Evolutionary conservation across 2,888 invertebrate species (phyloP).

Genomic region (Stenurella melanura): DNA sequence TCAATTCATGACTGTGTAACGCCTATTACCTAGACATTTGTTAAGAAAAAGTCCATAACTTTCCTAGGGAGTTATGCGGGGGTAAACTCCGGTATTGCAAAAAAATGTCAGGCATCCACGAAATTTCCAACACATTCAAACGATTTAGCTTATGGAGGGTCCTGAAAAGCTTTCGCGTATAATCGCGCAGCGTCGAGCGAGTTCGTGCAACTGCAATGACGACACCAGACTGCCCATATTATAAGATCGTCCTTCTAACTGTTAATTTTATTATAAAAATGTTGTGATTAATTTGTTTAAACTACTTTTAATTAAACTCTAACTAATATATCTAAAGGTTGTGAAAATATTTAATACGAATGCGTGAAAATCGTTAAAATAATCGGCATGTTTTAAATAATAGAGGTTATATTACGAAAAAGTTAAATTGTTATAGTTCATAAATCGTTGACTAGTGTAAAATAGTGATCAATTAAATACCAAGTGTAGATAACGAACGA

Average conservation of each 20-base stretch:
- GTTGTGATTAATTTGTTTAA: conserved; percentile 56
- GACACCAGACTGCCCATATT: conserved; percentile 63
- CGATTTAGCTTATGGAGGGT: conserved; percentile 48
- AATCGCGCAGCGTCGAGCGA: conserved; percentile 52
- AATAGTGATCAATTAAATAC: conserved; percentile 38
- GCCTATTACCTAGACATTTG: conserved; percentile 25
- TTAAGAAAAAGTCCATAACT: conserved; percentile 30
- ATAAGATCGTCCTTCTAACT: conserved; percentile 58
- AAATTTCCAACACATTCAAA: conserved; percentile 38
- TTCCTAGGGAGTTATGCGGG: conserved; percentile 22
- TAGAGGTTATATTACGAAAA: conserved; percentile 39
- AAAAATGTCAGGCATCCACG: conserved; percentile 42
- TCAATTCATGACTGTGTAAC: conserved; percentile 4
- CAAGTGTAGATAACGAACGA: conserved; percentile 41
- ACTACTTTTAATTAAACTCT: conserved; percentile 31
- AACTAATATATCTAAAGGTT: conserved; percentile 44
- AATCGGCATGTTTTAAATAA: conserved; percentile 33
- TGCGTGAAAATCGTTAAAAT: conserved; percentile 8
- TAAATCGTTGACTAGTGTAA: conserved; percentile 38
- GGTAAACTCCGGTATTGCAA: conserved; percentile 34
- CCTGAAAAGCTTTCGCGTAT: conserved; percentile 55
- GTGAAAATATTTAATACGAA: conserved; percentile 49
- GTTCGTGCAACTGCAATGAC: conserved; percentile 66
- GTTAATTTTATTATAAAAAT: conserved; percentile 58
- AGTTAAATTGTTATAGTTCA: conserved; percentile 36